These are phyloP conservation scores for Clamator glandarius DNA, from an alignment of 2,797 vertebrate species.

Conservation along the genomic window DNA sequence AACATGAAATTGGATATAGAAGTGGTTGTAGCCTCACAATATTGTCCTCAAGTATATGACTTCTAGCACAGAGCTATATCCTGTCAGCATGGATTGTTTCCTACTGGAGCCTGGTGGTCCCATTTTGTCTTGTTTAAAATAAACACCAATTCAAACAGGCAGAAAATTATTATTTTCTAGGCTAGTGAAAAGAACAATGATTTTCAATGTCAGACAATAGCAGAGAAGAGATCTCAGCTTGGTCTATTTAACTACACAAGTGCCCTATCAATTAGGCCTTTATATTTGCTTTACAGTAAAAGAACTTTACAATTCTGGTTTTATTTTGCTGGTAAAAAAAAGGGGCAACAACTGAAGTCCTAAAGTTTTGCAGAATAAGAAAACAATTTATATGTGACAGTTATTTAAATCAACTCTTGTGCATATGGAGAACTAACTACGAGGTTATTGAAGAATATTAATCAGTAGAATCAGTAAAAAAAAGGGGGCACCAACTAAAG, in stretches of 20 bases:
- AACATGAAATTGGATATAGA: neutral
- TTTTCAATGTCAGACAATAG: neutral
- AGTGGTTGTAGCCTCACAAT: neutral
- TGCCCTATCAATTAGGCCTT: neutral
- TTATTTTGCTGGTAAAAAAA: neutral
- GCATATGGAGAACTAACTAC: neutral
- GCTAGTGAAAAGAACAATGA: neutral
- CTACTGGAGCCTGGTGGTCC: neutral
- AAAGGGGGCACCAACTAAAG: neutral
- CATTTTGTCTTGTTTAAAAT: neutral
- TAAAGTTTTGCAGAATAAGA: neutral
- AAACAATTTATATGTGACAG: neutral
- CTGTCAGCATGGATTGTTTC: neutral
- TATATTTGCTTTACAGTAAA: neutral
- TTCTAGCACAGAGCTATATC: fast-evolving
- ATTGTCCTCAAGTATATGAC: neutral
- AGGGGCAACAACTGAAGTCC: neutral
- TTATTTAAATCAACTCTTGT: neutral
- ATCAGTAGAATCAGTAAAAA: neutral
- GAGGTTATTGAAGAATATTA: neutral
- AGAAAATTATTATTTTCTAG: neutral
- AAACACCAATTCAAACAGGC: neutral
- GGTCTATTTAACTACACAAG: neutral
- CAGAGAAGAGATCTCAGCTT: neutral
- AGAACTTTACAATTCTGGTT: neutral